Conservation (phyloP, 1,140 invertebrate genomes). For the Polypedilum vanderplanki region DNA sequence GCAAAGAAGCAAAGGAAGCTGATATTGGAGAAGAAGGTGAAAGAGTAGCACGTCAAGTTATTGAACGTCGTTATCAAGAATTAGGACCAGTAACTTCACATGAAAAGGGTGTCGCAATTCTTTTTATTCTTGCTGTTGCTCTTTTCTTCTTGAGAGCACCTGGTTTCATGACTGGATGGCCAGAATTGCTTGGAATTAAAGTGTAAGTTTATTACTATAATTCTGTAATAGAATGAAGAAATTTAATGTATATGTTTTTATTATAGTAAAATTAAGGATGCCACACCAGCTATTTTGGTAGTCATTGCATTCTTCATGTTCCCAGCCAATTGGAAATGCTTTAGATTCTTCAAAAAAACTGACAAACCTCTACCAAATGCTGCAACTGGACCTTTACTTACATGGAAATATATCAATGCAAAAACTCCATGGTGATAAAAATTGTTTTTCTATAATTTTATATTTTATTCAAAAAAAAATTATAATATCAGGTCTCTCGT, state of each 20-base stretch:
- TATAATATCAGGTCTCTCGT: conserved; percentile 10
- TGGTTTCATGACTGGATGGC: conserved; percentile 74
- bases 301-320: conserved; percentile 74
- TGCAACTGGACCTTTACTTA: conserved; percentile 50
- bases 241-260: conserved; percentile 30
- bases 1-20: conserved; percentile 51
- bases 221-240: background rate
- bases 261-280: conserved; percentile 66
- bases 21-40: conserved; percentile 53
- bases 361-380: conserved; percentile 49
- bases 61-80: conserved; percentile 63
- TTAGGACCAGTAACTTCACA: conserved; percentile 76
- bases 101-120: conserved; percentile 63
- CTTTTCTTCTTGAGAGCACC: conserved; percentile 87
- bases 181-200: conserved; percentile 48
- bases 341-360: conserved; percentile 57
- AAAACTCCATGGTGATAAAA: conserved; percentile 66
- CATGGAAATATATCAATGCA: conserved; percentile 70
- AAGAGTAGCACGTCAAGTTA: conserved; percentile 55
- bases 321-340: conserved; percentile 66
- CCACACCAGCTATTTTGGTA: conserved; percentile 72
- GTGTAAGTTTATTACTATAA: conserved; percentile 1
- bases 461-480: background rate
- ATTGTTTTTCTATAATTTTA: conserved; percentile 49
- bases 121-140: conserved; percentile 71